Conservation (phyloP, 2,113 vertebrate species). For the Sarotherodon lohbergeri region DNA sequence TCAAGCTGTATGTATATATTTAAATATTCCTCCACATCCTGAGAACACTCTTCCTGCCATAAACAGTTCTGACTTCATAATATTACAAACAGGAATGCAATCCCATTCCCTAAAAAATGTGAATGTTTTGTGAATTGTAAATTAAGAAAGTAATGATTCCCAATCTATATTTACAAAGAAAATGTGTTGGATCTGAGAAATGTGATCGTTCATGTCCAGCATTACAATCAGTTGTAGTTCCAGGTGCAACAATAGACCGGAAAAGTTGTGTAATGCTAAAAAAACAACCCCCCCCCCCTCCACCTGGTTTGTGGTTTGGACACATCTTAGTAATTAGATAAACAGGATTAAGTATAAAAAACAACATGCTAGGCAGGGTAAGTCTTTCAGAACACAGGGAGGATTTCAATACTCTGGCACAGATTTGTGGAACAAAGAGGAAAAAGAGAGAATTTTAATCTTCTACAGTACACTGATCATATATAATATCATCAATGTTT, state of each 20-base stretch:
- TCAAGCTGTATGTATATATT: constrained; percentile 78
- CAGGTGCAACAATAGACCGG: background rate
- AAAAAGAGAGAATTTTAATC: background rate
- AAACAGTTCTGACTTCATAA: background rate
- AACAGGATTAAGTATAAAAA: background rate
- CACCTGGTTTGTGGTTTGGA: too few relatives aligned
- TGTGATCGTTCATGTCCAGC: background rate
- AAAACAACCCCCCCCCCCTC: too few relatives aligned
- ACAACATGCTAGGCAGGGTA: background rate
- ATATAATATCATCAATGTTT: background rate
- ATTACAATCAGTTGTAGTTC: background rate
- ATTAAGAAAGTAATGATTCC: background rate
- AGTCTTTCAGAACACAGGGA: background rate
- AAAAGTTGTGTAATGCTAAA: background rate
- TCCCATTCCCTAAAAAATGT: rapidly evolving
- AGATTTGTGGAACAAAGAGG: background rate
- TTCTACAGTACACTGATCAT: background rate
- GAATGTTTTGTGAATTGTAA: background rate
- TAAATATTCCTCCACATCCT: background rate
- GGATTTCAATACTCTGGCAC: background rate
- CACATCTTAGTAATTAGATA: background rate
- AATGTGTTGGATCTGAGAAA: background rate
- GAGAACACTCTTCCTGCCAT: background rate
- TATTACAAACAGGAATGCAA: background rate
- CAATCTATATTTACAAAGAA: background rate